Conservation (phyloP, 2,888 invertebrate species). For the Drosophila bunnanda region DNA sequence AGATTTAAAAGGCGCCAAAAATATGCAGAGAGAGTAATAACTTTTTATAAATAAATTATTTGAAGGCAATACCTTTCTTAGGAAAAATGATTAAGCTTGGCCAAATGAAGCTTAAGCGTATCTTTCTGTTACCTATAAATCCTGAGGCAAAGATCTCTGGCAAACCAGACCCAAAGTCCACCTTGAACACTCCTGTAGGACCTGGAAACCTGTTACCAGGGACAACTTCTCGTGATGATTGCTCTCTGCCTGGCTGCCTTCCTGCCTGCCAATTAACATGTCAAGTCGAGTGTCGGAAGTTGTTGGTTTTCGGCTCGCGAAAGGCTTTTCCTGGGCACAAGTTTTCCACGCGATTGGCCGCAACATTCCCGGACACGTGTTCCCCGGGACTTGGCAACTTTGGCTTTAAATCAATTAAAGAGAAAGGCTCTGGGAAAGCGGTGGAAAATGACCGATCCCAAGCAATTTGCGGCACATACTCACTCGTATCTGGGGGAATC, state of each 20-base stretch:
- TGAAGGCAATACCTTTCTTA: no score
- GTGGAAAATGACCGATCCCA: constrained; percentile 25
- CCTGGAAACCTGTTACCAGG: not conserved
- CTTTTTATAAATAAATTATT: not conserved
- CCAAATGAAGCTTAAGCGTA: no score
- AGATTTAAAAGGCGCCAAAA: not conserved
- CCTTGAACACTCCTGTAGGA: not conserved
- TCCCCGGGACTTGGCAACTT: constrained; percentile 22
- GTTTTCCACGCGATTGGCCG: constrained; percentile 64
- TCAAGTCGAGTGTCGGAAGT: constrained; percentile 71
- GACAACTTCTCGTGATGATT: constrained; percentile 18
- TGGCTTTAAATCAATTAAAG: constrained; percentile 66
- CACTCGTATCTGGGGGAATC: constrained; percentile 51
- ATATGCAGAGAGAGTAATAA: not conserved
- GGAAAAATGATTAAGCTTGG: no score
- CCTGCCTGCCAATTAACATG: constrained; percentile 74
- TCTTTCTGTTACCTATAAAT: not conserved
- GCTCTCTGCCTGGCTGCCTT: constrained; percentile 22
- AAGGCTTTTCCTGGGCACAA: constrained; percentile 52
- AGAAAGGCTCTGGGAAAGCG: not conserved
- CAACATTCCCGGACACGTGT: constrained; percentile 49
- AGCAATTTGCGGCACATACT: constrained; percentile 57
- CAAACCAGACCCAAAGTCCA: not conserved
- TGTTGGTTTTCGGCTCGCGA: constrained; percentile 61
- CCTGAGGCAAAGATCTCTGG: not conserved